Evolutionary conservation across 2,888 invertebrate genomes (phyloP).

Genomic region (Ethmia dodecea): DNA sequence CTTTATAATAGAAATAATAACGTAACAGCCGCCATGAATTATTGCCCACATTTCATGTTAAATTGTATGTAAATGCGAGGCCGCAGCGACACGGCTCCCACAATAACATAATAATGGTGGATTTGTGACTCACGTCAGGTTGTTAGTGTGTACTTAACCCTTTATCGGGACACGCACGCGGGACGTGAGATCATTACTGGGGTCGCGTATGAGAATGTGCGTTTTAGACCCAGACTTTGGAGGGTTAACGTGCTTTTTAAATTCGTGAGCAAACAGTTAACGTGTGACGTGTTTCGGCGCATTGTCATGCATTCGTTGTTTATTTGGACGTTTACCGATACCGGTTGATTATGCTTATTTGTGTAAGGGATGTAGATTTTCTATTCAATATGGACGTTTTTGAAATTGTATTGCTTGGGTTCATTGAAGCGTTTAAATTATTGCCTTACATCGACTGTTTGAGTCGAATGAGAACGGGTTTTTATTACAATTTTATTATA

Average conservation of each 20-base stretch:
- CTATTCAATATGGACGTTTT: no score
- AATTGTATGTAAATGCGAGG: conserved; percentile 75
- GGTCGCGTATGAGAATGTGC: conserved; percentile 33
- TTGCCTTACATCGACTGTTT: no score
- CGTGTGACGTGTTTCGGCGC: conserved; percentile 41
- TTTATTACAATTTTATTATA: no score
- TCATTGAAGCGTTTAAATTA: no score
- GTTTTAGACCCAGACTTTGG: conserved; percentile 21
- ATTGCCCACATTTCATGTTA: conserved; percentile 76
- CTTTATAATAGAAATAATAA: conserved; percentile 74
- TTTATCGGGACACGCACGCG: conserved; percentile 74
- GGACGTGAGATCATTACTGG: conserved; percentile 73
- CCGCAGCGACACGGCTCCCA: conserved; percentile 69
- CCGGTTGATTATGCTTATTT: conserved; percentile 35
- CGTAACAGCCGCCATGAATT: conserved; percentile 66
- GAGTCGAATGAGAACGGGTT: no score
- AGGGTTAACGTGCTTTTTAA: conserved; percentile 18
- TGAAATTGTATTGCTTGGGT: no score
- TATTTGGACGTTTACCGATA: conserved; percentile 33
- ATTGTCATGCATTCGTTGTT: conserved; percentile 28
- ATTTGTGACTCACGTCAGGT: conserved; percentile 76
- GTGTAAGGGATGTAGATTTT: no score
- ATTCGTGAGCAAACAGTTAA: conserved; percentile 45
- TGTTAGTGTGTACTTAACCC: conserved; percentile 77
- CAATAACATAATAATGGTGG: conserved; percentile 77